These are phyloP conservation scores for Plutella xylostella DNA, from an alignment of 2,888 invertebrate species.

Conservation along the genomic window DNA sequence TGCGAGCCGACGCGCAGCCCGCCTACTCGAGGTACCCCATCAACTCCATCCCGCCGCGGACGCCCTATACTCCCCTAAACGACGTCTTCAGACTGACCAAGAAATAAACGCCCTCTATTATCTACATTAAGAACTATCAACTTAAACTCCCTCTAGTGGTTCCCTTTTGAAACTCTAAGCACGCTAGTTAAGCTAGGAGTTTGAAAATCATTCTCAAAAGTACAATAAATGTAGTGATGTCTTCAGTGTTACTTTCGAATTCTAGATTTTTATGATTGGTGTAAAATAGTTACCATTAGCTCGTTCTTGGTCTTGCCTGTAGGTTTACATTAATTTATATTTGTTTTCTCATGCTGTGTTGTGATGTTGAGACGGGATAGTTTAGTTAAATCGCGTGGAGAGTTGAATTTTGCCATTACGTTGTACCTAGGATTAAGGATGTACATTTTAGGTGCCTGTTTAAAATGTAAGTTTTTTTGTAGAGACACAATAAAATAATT, in stretches of 20 bases:
- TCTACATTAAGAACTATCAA: too few species aligned
- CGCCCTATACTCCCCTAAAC: constrained; percentile 59
- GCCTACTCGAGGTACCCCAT: constrained; percentile 55
- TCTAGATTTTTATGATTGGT: too few species aligned
- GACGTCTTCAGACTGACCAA: constrained; percentile 56
- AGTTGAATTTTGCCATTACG: constrained; percentile 60
- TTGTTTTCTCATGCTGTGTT: constrained; percentile 26
- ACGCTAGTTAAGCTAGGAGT: too few species aligned
- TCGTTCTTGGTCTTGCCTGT: constrained; percentile 32
- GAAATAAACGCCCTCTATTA: too few species aligned
- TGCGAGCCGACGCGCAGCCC: constrained; percentile 82
- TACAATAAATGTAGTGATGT: too few species aligned
- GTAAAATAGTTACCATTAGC: constrained; percentile 38
- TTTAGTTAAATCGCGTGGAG: constrained; percentile 36
- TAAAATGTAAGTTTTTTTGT: constrained; percentile 59
- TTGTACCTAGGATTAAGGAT: constrained; percentile 64
- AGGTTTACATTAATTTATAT: constrained; percentile 42
- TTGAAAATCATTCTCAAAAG: too few species aligned
- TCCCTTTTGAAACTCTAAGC: constrained; percentile 9
- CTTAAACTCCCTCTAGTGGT: constrained; percentile 24
- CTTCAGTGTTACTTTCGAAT: too few species aligned
- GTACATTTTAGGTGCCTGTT: constrained; percentile 65
- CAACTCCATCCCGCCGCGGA: constrained; percentile 56
- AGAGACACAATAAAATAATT: constrained; percentile 45
- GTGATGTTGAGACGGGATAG: constrained; percentile 28